Evolutionary conservation across 2,888 invertebrate genomes (phyloP).

Genomic region (Hypena proboscidalis): DNA sequence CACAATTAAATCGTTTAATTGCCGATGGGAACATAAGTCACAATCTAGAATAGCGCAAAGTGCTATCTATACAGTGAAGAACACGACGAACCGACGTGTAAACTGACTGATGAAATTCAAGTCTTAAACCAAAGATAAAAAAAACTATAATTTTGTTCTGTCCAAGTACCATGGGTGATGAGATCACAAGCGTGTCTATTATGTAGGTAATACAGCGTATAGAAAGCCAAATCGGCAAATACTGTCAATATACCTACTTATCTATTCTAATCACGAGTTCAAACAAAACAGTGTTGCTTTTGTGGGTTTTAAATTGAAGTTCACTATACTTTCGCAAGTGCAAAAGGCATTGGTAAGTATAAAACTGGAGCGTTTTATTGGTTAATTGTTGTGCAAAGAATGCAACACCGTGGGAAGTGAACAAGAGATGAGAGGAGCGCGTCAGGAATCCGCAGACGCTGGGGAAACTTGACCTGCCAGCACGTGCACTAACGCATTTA

Average conservation of each 20-base stretch:
- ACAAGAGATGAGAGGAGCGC: conserved; percentile 40
- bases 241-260: too few relatives aligned
- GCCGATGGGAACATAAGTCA: neutral
- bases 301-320: too few relatives aligned
- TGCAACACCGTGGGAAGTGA: conserved; percentile 58
- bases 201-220: neutral
- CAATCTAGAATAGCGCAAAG: neutral
- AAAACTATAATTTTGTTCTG: too few relatives aligned
- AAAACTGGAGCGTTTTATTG: conserved; percentile 34
- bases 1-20: neutral
- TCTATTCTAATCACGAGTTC: conserved; percentile 13
- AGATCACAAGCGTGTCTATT: too few relatives aligned
- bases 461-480: conserved; percentile 50
- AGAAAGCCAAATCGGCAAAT: neutral
- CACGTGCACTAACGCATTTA: conserved; percentile 36
- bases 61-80: too few relatives aligned
- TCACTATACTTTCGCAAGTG: conserved; percentile 14
- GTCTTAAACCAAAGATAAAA: too few relatives aligned
- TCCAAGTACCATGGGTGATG: too few relatives aligned
- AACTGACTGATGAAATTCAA: too few relatives aligned
- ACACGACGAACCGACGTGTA: too few relatives aligned
- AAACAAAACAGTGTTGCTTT: too few relatives aligned
- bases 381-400: conserved; percentile 45
- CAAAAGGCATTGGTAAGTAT: conserved; percentile 18
- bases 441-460: conserved; percentile 44